Conservation (phyloP, 2,888 invertebrate genomes). For the Phyllotreta cruciferae region DNA sequence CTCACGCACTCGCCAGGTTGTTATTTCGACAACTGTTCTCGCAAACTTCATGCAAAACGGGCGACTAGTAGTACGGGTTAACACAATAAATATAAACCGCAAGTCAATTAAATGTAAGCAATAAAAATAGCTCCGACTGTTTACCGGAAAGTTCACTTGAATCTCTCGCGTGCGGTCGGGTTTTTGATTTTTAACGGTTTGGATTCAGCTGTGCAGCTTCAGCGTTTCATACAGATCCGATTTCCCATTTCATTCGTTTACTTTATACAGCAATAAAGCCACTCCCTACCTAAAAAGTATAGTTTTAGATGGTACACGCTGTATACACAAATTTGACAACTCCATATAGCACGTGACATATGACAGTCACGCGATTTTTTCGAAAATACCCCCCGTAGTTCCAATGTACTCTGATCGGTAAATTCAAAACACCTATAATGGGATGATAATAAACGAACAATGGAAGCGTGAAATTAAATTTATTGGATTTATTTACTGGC, state of each 20-base stretch:
- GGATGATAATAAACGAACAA: slow-evolving; percentile 14
- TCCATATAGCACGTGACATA: slow-evolving; percentile 41
- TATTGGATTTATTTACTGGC: slow-evolving; percentile 11
- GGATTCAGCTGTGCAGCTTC: no score
- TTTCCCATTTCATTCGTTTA: background rate
- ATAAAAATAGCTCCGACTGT: slow-evolving; percentile 37
- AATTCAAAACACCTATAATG: background rate
- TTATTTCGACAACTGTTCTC: slow-evolving; percentile 37
- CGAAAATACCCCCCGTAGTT: slow-evolving; percentile 11
- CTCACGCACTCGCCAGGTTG: slow-evolving; percentile 38
- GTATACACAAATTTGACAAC: slow-evolving; percentile 36
- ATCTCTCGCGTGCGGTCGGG: background rate
- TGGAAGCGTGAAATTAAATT: slow-evolving; percentile 23
- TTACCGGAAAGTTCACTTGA: slow-evolving; percentile 27
- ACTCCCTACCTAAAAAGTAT: slow-evolving; percentile 48
- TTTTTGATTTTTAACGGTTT: background rate
- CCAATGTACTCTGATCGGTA: no score
- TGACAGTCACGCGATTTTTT: slow-evolving; percentile 44
- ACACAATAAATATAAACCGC: slow-evolving; percentile 37
- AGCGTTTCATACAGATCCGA: no score
- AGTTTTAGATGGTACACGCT: slow-evolving; percentile 32
- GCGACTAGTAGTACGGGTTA: slow-evolving; percentile 34
- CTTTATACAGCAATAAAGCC: slow-evolving; percentile 45
- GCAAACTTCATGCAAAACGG: slow-evolving; percentile 37
- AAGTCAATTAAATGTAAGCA: slow-evolving; percentile 34